Evolutionary conservation across 2,888 invertebrate species (phyloP), one percentile per base, ranked within the genome.

Genomic region (Pachymerium ferrugineum): DNA sequence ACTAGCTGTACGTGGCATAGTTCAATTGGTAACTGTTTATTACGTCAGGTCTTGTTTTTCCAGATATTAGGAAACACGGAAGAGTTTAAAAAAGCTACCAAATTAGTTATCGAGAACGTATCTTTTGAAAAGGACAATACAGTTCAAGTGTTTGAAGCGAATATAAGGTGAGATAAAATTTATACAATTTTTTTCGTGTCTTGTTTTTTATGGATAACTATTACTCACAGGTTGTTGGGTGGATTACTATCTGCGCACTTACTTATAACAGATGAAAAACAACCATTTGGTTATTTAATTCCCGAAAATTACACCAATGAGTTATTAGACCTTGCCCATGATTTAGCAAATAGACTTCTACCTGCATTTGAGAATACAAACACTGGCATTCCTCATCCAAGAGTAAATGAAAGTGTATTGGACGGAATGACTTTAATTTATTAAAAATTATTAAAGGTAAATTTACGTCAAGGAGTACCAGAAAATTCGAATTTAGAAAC

Each of bases 131-230:
- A 86, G 77, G 84, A 86, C 77, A 86, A 83, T 73, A 87, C 86
- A 22, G 87, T 88, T 12, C 88, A 88, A 81, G 87, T 88, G 3
- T 88, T 88, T 82, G 88, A 88, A 81, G 87, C 86, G 1, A 88
- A 86, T 71, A 88, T 88, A 71, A 83, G 86, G 86, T 86, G 78
- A 67, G 28, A 16, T 25, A 28, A 16, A 25, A n/a, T 69, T 29
- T 68, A 25, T 16, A 4, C 3, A 16, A 10, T 30, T 28, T 10
- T 29, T n/a, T 10, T 14, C 19, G 16, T 62, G 10, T 74, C 76
- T 47, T 42, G 79, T n/a, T n/a, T n/a, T n/a, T n/a, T n/a, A n/a
- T n/a, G n/a, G n/a, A n/a, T n/a, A n/a, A n/a, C n/a, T 54, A 10
- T 54, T 38, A 38, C 2, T 77, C 80, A 30, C 78, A 85, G 88